Conservation (phyloP, 2,797 vertebrate species). For the Melanotaenia maccullochi region DNA sequence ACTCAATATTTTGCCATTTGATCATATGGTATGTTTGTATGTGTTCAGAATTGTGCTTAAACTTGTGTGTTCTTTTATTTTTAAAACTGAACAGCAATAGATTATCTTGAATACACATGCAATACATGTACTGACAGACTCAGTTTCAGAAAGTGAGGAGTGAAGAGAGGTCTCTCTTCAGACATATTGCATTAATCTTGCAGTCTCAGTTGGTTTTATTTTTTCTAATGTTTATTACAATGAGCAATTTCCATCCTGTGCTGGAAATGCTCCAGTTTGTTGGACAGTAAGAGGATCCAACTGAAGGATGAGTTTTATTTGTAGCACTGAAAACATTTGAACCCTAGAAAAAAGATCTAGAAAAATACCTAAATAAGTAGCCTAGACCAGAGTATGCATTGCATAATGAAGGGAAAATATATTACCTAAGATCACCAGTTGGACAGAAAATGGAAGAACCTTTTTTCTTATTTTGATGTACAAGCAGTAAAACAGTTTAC, state of each 20-base stretch:
- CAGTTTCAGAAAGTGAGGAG: conserved; percentile 10
- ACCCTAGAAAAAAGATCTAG: conserved; percentile 20
- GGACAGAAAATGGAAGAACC: conserved; percentile 22
- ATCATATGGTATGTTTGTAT: conserved; percentile 63
- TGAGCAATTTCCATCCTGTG: conserved; percentile 30
- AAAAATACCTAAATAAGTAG: conserved; percentile 48
- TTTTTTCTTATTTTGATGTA: conserved; percentile 39
- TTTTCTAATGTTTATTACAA: conserved; percentile 35
- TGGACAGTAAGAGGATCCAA: conserved; percentile 26
- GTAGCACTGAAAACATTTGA: conserved; percentile 64
- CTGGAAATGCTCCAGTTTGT: conserved; percentile 26
- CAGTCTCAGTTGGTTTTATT: conserved; percentile 26
- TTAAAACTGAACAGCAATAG: conserved; percentile 73
- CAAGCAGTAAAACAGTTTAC: conserved; percentile 48
- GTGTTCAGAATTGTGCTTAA: conserved; percentile 62
- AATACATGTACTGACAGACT: conserved; percentile 42
- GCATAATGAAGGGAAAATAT: conserved; percentile 53
- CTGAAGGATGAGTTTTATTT: conserved; percentile 43
- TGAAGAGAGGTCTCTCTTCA: conserved; percentile 17
- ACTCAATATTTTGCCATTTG: conserved; percentile 59
- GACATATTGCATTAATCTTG: conserved; percentile 27
- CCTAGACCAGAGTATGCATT: conserved; percentile 60
- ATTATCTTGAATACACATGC: conserved; percentile 48
- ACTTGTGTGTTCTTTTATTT: conserved; percentile 46
- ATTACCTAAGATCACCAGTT: conserved; percentile 30